These are phyloP conservation scores for Corydoras maculifer DNA, from an alignment of 2,113 vertebrate genomes.

Conservation along the genomic window DNA sequence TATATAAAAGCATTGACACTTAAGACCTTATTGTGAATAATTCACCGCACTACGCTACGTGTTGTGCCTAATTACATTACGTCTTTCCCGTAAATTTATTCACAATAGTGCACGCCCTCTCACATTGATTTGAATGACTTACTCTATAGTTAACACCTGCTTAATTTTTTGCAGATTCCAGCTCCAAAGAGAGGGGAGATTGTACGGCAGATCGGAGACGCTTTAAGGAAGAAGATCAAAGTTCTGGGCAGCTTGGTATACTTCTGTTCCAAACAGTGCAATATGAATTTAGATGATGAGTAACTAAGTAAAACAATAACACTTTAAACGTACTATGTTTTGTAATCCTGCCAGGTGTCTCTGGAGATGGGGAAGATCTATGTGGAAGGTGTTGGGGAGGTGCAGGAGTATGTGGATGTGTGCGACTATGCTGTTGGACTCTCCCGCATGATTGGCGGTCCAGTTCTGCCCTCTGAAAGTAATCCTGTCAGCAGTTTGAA, in stretches of 20 bases:
- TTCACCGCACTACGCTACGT: too few relatives aligned
- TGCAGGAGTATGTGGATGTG: slow-evolving; percentile 93
- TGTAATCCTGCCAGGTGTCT: slow-evolving; percentile 67
- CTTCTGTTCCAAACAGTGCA: not conserved
- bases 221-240: slow-evolving; percentile 86
- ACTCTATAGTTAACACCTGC: too few relatives aligned
- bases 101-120: too few relatives aligned
- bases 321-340: too few relatives aligned
- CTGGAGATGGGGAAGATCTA: slow-evolving; percentile 98
- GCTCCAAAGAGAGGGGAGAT: slow-evolving; percentile 95
- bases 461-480: slow-evolving; percentile 91
- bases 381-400: slow-evolving; percentile 91
- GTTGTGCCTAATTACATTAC: too few relatives aligned
- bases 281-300: too few relatives aligned
- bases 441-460: slow-evolving; percentile 93
- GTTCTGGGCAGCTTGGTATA: slow-evolving; percentile 80
- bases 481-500: slow-evolving; percentile 40
- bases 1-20: too few relatives aligned
- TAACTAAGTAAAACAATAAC: too few relatives aligned
- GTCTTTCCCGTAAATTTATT: too few relatives aligned
- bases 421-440: slow-evolving; percentile 97
- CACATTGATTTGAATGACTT: too few relatives aligned
- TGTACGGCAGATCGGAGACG: slow-evolving; percentile 92
- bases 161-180: slow-evolving; percentile 69
- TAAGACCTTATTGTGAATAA: too few relatives aligned